Conservation (phyloP, 2,888 invertebrate genomes). For the Taphrorychus bicolor region DNA sequence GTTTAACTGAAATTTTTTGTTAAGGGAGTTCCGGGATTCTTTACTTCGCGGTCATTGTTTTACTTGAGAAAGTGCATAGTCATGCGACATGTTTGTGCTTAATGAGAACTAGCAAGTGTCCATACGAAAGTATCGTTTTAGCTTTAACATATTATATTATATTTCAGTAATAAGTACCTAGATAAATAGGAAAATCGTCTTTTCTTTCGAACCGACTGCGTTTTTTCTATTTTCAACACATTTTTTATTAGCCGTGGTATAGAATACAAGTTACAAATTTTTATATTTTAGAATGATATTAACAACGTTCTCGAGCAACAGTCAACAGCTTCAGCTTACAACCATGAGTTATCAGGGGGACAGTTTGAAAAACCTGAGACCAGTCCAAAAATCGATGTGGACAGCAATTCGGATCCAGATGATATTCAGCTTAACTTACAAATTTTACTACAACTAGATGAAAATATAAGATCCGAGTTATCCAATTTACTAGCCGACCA, state of each 20-base stretch:
- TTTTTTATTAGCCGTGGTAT: not conserved
- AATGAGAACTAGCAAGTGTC: no score
- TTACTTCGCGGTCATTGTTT: no score
- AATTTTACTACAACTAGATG: slow-evolving; percentile 47
- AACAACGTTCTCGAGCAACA: slow-evolving; percentile 49
- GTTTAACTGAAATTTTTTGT: no score
- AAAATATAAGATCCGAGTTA: slow-evolving; percentile 50
- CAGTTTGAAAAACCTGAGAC: slow-evolving; percentile 10
- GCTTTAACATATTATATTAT: no score
- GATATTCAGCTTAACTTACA: slow-evolving; percentile 45
- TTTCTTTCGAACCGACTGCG: no score
- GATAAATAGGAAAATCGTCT: no score
- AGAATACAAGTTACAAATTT: not conserved
- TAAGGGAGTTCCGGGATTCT: no score
- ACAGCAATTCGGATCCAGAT: slow-evolving; percentile 35
- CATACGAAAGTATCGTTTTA: no score
- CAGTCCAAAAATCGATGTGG: not conserved
- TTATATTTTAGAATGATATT: slow-evolving; percentile 52
- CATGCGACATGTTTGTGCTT: no score
- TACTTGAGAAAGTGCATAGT: no score
- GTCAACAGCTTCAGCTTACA: not conserved
- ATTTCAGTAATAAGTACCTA: no score
- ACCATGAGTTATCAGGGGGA: slow-evolving; percentile 38
- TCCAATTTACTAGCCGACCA: slow-evolving; percentile 47
- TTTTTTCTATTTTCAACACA: not conserved